Evolutionary conservation across 2,888 invertebrate species (phyloP), one percentile per base, ranked within the genome.

Genomic region (Sinelater perroti): DNA sequence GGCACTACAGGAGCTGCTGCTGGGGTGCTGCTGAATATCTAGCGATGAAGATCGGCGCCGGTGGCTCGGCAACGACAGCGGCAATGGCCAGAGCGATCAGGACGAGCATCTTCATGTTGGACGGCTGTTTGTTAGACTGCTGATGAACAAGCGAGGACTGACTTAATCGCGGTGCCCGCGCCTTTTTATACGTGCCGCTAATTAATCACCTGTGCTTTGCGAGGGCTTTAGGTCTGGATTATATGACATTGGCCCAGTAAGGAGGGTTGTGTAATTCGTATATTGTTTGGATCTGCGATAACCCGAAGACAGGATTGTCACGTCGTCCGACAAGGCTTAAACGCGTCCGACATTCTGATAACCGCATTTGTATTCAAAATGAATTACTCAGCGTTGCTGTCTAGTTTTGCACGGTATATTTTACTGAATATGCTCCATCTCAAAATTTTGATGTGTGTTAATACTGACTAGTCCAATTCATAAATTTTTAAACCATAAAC

Each of bases 161-260:
- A 49, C 20, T 49, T 4, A 10, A 16, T 2, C 10, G 6, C 18
- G 17, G 31, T 3, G 20, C 1, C 31, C 18, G n/a, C n/a, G 20
- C 20, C 42, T 5, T 50, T 55, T 45, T 58, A 54, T 51, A 60
- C 26, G 14, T 14, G 13, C 11, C 18, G 20, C 28, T 13, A 50
- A 28, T 33, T 45, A 28, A 44, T 44, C 56, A 52, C 46, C 52
- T 45, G 38, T 38, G 21, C 38, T 26, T 40, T 30, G 46, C 26
- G 20, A 57, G 31, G 26, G 50, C 20, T 49, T 49, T 54, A 14
- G 42, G 49, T 53, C 30, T 49, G 49, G 44, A 54, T 53, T 46
- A 47, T 46, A 28, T 46, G 61, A 61, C 61, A 61, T 61, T 61
- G 56, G 56, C 56, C 56, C 36, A 44, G 44, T 57, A 50, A n/a